Percentiles rank a stretch among this genome's conserved stretches.
Conservation (phyloP, 92 coral and sea anemone species). For the Isaurus tuberculatus region DNA sequence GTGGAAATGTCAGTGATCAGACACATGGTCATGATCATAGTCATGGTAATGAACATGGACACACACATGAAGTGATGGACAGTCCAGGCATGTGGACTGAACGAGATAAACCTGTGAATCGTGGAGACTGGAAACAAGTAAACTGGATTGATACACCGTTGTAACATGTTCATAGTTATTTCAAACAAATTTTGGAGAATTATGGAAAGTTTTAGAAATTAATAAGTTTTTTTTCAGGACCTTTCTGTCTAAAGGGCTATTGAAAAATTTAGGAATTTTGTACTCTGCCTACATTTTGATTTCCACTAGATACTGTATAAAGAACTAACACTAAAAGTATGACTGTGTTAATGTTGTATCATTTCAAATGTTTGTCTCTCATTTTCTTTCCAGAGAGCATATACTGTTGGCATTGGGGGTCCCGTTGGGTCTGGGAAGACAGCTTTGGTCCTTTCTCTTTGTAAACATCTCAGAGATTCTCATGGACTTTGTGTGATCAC, state of each 20-base stretch:
- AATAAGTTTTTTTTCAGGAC: too few species aligned
- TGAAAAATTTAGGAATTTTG: too few species aligned
- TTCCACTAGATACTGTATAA: neutral
- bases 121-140: slow-evolving; percentile 75
- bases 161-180: too few species aligned
- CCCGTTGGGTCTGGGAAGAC: slow-evolving; percentile 82
- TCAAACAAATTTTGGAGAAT: too few species aligned
- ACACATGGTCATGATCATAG: slow-evolving; percentile 26
- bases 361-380: neutral
- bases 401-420: slow-evolving; percentile 80
- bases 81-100: slow-evolving; percentile 69
- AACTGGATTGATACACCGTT: neutral
- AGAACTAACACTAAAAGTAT: neutral
- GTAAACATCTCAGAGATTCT: slow-evolving; percentile 70
- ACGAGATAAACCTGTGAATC: slow-evolving; percentile 61
- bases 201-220: too few species aligned
- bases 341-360: neutral
- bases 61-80: slow-evolving; percentile 41
- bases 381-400: slow-evolving; percentile 62
- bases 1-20: slow-evolving; percentile 19
- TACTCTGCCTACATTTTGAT: neutral
- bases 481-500: slow-evolving; percentile 71
- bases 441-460: slow-evolving; percentile 72
- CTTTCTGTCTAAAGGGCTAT: too few species aligned
- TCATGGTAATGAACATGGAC: slow-evolving; percentile 36